A percentile compares a stretch with the other conserved stretches of the same genome.
phyloP scores from a whole-genome alignment of 2,888 invertebrate species.

The Xestia ashworthii region DNA sequence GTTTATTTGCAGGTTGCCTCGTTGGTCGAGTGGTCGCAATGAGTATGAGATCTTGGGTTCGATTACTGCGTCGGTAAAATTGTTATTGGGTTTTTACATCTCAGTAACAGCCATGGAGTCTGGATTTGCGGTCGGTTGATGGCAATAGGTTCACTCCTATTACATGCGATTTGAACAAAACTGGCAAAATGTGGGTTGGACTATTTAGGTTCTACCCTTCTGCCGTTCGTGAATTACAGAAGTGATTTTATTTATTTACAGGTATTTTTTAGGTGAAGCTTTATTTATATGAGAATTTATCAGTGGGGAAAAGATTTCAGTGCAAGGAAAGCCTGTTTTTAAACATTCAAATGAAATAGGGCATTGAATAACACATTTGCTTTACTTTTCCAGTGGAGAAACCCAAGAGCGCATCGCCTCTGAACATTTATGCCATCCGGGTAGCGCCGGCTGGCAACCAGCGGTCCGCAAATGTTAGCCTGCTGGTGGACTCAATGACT shows the following conservation, averaged over 20 bases:
- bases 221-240: neutral
- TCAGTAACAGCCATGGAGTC: neutral
- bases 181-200: neutral
- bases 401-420: constrained; percentile 71
- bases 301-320: neutral
- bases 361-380: neutral
- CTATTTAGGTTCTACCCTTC: neutral
- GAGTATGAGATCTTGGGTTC: neutral
- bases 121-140: neutral
- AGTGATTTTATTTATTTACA: neutral
- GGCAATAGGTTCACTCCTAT: neutral
- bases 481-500: constrained; percentile 78
- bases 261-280: neutral
- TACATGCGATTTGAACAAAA: neutral
- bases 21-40: neutral
- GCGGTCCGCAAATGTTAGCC: constrained; percentile 78
- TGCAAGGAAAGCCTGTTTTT: neutral
- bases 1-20: neutral
- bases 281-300: neutral
- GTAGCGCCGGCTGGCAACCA: constrained; percentile 74
- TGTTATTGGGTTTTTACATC: neutral
- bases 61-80: neutral
- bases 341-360: neutral
- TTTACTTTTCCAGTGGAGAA: constrained; percentile 79
- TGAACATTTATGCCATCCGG: constrained; percentile 85